Conservation (phyloP, 1,140 invertebrate species). For the Philotrypesis tridentata region DNA sequence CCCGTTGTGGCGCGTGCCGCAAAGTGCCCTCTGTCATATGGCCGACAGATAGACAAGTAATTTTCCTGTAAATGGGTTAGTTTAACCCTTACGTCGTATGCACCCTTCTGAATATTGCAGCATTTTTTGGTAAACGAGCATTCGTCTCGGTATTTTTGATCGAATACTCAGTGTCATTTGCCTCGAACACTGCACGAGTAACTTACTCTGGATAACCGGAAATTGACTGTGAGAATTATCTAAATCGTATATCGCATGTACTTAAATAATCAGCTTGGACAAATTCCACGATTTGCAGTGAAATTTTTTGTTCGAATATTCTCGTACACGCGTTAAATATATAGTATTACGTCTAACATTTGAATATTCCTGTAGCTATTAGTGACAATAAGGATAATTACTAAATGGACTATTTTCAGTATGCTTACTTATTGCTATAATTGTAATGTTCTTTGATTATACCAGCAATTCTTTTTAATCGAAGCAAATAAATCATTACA, state of each 20-base stretch:
- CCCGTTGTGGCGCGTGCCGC: slow-evolving; percentile 23
- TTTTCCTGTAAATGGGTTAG: slow-evolving; percentile 8
- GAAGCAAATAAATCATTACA: not conserved
- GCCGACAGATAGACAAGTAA: slow-evolving; percentile 16
- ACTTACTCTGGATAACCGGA: no score
- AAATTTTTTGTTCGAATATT: no score
- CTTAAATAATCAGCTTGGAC: no score
- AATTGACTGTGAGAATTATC: not conserved
- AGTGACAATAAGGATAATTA: not conserved
- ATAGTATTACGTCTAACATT: not conserved
- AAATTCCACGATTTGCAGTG: no score
- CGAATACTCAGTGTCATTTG: not conserved
- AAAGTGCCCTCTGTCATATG: slow-evolving; percentile 42
- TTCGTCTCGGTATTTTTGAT: not conserved
- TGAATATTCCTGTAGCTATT: not conserved
- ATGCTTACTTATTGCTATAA: not conserved
- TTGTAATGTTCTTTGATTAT: not conserved
- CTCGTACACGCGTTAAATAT: no score
- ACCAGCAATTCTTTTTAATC: not conserved
- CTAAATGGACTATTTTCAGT: not conserved
- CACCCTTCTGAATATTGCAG: not conserved
- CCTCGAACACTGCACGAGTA: no score
- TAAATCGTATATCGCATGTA: no score
- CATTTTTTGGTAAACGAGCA: not conserved
- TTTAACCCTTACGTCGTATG: slow-evolving; percentile 7